Conservation (phyloP, 2,797 vertebrate genomes). For the Onychomys leucogaster region DNA sequence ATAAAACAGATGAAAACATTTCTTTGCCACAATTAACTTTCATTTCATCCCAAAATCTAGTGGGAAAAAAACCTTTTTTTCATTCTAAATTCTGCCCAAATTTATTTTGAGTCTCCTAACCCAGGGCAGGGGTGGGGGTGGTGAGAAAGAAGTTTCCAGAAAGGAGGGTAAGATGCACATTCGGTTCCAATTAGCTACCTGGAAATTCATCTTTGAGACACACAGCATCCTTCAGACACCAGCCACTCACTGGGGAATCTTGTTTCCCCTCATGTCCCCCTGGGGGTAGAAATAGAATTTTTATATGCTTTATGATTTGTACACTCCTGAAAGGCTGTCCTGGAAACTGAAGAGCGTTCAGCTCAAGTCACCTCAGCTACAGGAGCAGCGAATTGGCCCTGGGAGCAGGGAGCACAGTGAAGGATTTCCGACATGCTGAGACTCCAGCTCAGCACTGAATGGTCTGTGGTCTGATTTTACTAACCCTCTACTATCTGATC, state of each 20-base stretch:
- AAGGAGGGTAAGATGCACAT: neutral
- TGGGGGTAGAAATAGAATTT: conserved; percentile 47
- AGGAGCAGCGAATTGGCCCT: neutral
- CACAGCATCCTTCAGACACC: neutral
- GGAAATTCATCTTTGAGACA: conserved; percentile 49
- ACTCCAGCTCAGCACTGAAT: neutral
- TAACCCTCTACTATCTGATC: neutral
- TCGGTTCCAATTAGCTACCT: conserved; percentile 63
- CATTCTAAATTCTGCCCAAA: conserved; percentile 48
- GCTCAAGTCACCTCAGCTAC: conserved; percentile 13
- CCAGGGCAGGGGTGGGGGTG: neutral
- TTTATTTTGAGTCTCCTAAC: conserved; percentile 52
- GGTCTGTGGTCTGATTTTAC: neutral
- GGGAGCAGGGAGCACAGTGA: neutral
- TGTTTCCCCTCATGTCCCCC: neutral
- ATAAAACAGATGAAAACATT: conserved; percentile 69
- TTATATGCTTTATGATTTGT: conserved; percentile 62
- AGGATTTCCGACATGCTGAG: neutral
- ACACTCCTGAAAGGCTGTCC: neutral
- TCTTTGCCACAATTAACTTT: conserved; percentile 61
- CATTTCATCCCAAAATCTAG: conserved; percentile 62
- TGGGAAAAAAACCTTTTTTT: conserved; percentile 32
- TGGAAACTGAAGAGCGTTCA: conserved; percentile 21
- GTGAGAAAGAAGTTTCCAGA: neutral
- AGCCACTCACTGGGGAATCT: neutral